phyloP scores from a whole-genome alignment of 2,797 vertebrate species.

The Gymnoscopelus braueri region DNA sequence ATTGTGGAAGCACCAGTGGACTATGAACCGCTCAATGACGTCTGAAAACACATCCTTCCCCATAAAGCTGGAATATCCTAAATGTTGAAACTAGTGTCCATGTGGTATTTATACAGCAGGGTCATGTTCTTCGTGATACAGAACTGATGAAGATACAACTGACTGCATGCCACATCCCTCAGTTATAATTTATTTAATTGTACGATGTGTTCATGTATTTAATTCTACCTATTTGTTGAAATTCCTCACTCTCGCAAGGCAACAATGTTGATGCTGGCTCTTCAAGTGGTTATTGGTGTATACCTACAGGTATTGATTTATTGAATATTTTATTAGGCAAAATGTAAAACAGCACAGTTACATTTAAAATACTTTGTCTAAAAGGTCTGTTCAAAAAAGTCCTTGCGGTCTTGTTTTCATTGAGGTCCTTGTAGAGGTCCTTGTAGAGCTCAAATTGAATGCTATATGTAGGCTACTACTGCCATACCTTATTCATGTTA shows the following conservation, averaged over 20 bases:
- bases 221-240: background rate
- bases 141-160: too few species aligned
- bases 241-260: background rate
- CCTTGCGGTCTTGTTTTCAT: too few species aligned
- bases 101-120: constrained; percentile 29
- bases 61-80: constrained; percentile 58
- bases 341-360: too few species aligned
- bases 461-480: background rate
- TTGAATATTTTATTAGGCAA: too few species aligned
- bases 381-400: too few species aligned
- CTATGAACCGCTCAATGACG: background rate
- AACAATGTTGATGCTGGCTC: constrained; percentile 46
- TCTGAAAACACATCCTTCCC: constrained; percentile 37
- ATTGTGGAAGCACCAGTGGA: background rate
- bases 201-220: too few species aligned
- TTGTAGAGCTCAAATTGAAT: background rate
- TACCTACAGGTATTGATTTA: constrained; percentile 53
- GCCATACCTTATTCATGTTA: background rate
- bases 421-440: too few species aligned
- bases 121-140: background rate
- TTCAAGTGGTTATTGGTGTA: constrained; percentile 43
- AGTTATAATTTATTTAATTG: too few species aligned
- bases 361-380: too few species aligned
- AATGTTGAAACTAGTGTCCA: constrained; percentile 29
- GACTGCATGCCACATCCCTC: too few species aligned